These are phyloP conservation scores for Natator depressus DNA, from an alignment of 2,113 vertebrate species.

Conservation along the genomic window DNA sequence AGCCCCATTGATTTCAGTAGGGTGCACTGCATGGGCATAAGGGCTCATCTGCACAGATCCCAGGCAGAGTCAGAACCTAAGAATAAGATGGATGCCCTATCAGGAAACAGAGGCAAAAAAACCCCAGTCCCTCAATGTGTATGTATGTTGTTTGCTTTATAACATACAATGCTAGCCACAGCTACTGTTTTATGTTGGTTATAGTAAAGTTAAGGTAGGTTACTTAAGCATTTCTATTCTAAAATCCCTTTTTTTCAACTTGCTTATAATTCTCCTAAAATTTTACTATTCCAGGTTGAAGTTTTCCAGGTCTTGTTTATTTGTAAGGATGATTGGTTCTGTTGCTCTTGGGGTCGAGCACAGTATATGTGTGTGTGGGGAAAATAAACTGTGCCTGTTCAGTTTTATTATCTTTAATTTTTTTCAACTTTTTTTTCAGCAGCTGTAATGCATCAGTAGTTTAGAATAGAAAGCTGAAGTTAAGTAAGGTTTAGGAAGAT, in stretches of 20 bases:
- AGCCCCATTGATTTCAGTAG: not conserved
- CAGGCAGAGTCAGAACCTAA: not conserved
- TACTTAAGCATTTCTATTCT: not conserved
- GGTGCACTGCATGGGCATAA: not conserved
- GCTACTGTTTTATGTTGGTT: not conserved
- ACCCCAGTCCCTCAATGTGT: not conserved
- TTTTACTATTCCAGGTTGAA: not conserved
- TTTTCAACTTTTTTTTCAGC: not conserved
- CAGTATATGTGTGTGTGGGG: not conserved
- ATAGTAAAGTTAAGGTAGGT: not conserved
- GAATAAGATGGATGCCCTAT: not conserved
- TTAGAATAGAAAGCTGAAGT: not conserved
- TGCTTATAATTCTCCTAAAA: not conserved
- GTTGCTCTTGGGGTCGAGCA: not conserved
- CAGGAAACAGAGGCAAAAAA: not conserved
- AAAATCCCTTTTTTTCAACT: not conserved
- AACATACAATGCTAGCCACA: not conserved
- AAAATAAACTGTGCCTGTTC: not conserved
- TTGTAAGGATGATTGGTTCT: not conserved
- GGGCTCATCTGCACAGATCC: not conserved
- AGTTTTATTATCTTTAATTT: not conserved
- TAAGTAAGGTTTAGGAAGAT: not conserved
- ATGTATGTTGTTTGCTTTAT: not conserved
- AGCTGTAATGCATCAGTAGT: not conserved
- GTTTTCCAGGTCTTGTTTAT: not conserved